Evolutionary conservation across 2,113 vertebrate genomes (phyloP), one percentile per base, ranked within the genome.

Genomic region (Macquaria ambigua): DNA sequence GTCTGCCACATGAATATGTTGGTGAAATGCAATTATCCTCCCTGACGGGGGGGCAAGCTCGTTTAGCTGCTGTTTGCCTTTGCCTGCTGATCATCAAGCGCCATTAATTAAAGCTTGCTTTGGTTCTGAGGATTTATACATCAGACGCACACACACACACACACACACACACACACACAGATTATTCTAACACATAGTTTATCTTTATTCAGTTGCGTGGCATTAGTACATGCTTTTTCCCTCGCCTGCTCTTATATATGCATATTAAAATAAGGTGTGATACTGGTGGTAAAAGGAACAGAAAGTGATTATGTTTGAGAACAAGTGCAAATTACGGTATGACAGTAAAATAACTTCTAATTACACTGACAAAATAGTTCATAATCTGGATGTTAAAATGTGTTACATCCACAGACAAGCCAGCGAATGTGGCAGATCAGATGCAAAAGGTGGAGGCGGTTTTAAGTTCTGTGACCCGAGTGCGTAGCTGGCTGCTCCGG

Each of bases 71-170:
- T 70, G 85, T 95, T 92, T 95, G 92, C 84, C 84, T 92, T 88
- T 84, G 87, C 90, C 86, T 43, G 86, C 87, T 92, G 85, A 93
- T 94, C 82, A 86, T 87, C 85, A 83, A 81, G 75, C 81, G 41
- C 77, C 87, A 87, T 93, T 95, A 94, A 95, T 94, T 95, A 94
- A 92, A 92, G 82, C 83, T 48, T 52, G 72, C 77, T 85, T 89
- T 82, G 79, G 79, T 84, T 85, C 68, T 83, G 83, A 89, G 79
- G 79, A 87, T 89, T 86, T 89, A 91, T 82, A 85, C 69, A 88
- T 82, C 81, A 92, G 37, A 80, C 11, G 1, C 8, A 0, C 16
- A 31, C 28, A 31, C 52, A 68, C 48, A 58, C 66, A 59, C 14
- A 16, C 7, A 0, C 46, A 34, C 59, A 50, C 31, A 55, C n/a